Conservation (phyloP, 2,113 vertebrate species). For the Podarcis raffonei region DNA sequence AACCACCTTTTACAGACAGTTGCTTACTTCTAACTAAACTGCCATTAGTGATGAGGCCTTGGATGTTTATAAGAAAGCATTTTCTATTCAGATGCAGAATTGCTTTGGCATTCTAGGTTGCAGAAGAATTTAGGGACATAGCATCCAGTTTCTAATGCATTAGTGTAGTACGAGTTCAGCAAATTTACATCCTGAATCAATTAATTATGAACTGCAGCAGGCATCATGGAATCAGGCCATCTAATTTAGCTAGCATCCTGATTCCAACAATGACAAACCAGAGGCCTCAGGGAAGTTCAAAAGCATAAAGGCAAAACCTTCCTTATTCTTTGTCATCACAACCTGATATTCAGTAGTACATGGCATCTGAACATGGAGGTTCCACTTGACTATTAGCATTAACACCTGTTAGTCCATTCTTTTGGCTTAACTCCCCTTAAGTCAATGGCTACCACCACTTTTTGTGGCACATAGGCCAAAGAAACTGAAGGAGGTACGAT, state of each 20-base stretch:
- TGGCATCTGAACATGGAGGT: not conserved
- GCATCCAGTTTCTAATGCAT: not conserved
- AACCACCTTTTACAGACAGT: not conserved
- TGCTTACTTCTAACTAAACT: not conserved
- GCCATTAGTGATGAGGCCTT: not conserved
- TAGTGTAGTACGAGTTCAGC: not conserved
- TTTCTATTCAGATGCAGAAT: not conserved
- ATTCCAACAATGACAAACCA: not conserved
- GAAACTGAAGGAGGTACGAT: not conserved
- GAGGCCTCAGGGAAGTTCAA: not conserved
- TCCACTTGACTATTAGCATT: not conserved
- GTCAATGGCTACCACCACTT: not conserved
- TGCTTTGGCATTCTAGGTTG: not conserved
- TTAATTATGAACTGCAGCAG: not conserved
- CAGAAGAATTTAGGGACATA: not conserved
- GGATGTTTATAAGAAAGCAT: not conserved
- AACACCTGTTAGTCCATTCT: not conserved
- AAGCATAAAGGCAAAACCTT: not conserved
- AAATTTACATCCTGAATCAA: no score
- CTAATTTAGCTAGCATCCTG: not conserved
- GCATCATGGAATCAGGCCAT: not conserved
- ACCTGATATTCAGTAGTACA: not conserved
- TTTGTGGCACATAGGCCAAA: not conserved
- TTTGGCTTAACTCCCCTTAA: not conserved
- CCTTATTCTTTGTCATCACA: not conserved